Base-by-base conservation (phyloP, 2,888 invertebrate genomes). In the Ophion ellenae region DNA sequence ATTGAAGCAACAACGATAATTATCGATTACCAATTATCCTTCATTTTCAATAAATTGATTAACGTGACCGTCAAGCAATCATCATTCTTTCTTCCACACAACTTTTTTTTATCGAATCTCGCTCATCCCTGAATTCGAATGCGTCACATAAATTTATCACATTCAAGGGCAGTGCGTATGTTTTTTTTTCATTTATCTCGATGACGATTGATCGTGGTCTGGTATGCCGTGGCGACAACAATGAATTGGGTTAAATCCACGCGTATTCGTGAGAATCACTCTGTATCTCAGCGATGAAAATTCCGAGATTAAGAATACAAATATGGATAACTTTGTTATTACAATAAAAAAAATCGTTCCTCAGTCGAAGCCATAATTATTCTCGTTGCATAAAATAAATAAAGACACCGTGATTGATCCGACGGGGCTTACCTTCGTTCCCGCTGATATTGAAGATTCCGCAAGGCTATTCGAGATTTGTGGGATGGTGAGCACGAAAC, bases 181-280 rank as follows among this genome's bases (percentile, higher is more conserved):
- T 75, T 67, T 69, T 76, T 76, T 64, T 36, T 71, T 28, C 11
- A 64, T 63, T 74, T 75, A 70, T 79, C 77, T 78, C 47, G 71
- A 67, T 67, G 24, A 36, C 45, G 53, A 83, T 73, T 73, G 47
- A 78, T 53, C 83, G 79, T 3, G 47, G 47, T 59, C 28, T 28
- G 59, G 53, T 63, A 64, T 76, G 40, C 24, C 53, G 36, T 73
- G 57, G 61, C 63, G 76, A 69, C 71, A 64, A 47, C 78, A 63
- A 78, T 69, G 40, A 85, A 75, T 59, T 81, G 57, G 78, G 77
- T 74, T 57, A 59, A 70, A 70, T 45, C 32, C 70, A 85, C 81
- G 20, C 47, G 47, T 3, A 47, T 11, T 14, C 11, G 78, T 20
- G 59, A 24, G n/a, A 10, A 7, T 24, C 45, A 11, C 14, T 47